A percentile compares a stretch with the other conserved stretches of the same genome.
These are phyloP conservation scores for Amaurobius ferox DNA, from an alignment of 2,888 invertebrate species.

Conservation along the genomic window DNA sequence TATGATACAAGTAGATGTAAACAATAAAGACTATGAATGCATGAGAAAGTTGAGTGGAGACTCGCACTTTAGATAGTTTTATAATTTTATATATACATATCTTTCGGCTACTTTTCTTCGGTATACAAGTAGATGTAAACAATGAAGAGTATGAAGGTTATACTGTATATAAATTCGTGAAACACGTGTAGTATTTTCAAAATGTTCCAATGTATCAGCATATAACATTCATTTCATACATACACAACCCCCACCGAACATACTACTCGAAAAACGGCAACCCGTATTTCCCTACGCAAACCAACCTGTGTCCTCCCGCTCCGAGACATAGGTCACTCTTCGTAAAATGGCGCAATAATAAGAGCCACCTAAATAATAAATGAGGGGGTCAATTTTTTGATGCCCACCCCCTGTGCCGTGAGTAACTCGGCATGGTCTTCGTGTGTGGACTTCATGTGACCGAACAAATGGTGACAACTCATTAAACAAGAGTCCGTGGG, in stretches of 20 bases:
- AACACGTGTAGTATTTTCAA: no score
- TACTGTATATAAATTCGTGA: no score
- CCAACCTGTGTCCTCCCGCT: constrained; percentile 14
- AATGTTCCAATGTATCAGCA: no score
- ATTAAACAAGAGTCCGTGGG: constrained; percentile 58
- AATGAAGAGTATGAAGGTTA: no score
- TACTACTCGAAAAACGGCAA: not conserved
- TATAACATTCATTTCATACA: not conserved
- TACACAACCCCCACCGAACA: constrained; percentile 6
- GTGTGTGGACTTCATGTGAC: constrained; percentile 52
- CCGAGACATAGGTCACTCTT: constrained; percentile 39
- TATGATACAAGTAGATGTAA: no score
- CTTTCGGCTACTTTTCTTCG: no score
- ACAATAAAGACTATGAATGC: no score
- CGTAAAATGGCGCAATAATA: constrained; percentile 65
- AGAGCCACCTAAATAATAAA: constrained; percentile 62
- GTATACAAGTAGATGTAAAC: no score
- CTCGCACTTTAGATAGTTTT: no score
- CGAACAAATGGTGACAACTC: constrained; percentile 70
- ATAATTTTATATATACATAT: no score
- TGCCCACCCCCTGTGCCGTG: constrained; percentile 24
- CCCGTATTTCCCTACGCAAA: not conserved
- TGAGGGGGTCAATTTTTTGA: constrained; percentile 21
- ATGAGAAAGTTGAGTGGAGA: no score
- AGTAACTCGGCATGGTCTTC: constrained; percentile 39